phyloP scores from a whole-genome alignment of 2,797 vertebrate species.

The Lepus oiostolus region DNA sequence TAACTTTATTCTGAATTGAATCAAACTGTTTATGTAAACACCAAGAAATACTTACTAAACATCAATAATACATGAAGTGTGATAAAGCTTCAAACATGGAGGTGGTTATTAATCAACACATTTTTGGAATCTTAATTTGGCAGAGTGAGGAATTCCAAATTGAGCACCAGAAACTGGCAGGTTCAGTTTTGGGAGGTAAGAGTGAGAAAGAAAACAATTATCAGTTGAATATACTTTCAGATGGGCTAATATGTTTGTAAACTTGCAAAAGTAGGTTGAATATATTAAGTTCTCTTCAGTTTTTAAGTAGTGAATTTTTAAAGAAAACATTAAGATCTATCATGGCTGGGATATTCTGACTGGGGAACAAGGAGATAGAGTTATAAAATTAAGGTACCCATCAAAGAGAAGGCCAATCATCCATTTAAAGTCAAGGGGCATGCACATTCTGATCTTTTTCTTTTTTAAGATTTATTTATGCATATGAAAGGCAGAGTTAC shows the following conservation, averaged over 20 bases:
- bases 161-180: background rate
- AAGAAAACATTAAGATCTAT: background rate
- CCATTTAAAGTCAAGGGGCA: background rate
- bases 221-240: conserved; percentile 22
- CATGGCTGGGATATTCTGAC: background rate
- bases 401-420: too few species aligned
- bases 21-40: background rate
- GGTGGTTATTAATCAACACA: conserved; percentile 62
- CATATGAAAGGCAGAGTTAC: too few species aligned
- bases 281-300: background rate
- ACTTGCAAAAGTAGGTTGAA: background rate
- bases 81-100: background rate
- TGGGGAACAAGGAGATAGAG: background rate
- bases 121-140: conserved; percentile 41
- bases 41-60: background rate
- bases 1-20: background rate
- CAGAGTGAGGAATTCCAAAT: background rate
- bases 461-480: too few species aligned
- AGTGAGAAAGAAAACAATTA: conserved; percentile 50
- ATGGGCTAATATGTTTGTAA: background rate
- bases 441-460: background rate
- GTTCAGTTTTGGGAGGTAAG: background rate
- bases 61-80: background rate
- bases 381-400: background rate
- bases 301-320: background rate